Evolutionary conservation across 1,140 invertebrate genomes (phyloP).

Genomic region (Oryzaephilus surinamensis): DNA sequence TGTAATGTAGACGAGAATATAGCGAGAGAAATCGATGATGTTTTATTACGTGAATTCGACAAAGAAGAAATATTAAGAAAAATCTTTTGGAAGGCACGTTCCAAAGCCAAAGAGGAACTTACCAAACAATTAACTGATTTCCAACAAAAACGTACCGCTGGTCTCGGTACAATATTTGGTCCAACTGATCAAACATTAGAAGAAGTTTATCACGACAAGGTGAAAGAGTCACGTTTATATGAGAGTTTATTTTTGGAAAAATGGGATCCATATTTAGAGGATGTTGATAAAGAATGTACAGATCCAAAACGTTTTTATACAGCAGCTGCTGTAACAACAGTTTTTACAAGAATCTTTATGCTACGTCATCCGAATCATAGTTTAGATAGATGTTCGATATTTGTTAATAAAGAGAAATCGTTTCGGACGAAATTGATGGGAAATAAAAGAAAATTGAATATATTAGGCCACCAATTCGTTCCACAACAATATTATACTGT

Average conservation of each 20-base stretch:
- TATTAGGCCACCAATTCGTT: constrained; percentile 82
- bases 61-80: constrained; percentile 81
- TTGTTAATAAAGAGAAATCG: constrained; percentile 77
- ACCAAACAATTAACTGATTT: constrained; percentile 82
- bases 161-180: constrained; percentile 82
- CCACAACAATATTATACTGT: constrained; percentile 81
- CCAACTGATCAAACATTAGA: constrained; percentile 71
- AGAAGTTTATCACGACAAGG: constrained; percentile 61
- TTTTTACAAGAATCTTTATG: constrained; percentile 62
- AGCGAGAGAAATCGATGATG: constrained; percentile 79
- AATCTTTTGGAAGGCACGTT: constrained; percentile 79
- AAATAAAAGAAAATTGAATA: constrained; percentile 60
- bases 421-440: constrained; percentile 62
- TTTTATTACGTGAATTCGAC: constrained; percentile 67
- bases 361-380: constrained; percentile 44
- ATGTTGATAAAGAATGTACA: constrained; percentile 57
- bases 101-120: constrained; percentile 74
- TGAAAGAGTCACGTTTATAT: constrained; percentile 64
- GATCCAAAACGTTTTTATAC: constrained; percentile 59
- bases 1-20: constrained; percentile 77
- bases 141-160: constrained; percentile 78
- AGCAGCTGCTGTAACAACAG: constrained; percentile 66
- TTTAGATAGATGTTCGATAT: constrained; percentile 61
- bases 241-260: constrained; percentile 61
- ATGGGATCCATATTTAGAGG: constrained; percentile 57